phyloP scores from a whole-genome alignment of 2,888 invertebrate genomes.

The Drosophila borborema region DNA sequence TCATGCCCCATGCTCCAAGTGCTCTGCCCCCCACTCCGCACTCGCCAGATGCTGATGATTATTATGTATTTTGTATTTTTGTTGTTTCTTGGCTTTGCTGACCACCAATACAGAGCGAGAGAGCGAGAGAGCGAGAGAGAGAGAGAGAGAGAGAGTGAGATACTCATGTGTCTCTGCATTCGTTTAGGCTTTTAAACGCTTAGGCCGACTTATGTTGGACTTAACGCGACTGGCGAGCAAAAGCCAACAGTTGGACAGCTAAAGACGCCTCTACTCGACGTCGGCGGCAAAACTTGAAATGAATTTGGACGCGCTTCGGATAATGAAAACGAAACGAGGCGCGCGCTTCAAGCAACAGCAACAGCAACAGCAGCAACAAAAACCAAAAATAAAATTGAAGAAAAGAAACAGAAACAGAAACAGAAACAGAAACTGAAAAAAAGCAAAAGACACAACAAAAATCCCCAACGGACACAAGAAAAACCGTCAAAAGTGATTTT shows the following conservation, averaged over 20 bases:
- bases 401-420: slow-evolving; percentile 20
- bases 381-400: background rate
- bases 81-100: slow-evolving; percentile 53
- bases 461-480: slow-evolving; percentile 66
- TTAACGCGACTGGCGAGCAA: slow-evolving; percentile 73
- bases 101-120: slow-evolving; percentile 34
- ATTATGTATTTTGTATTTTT: slow-evolving; percentile 70
- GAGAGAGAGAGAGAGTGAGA: slow-evolving; percentile 16
- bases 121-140: background rate
- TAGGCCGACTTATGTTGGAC: slow-evolving; percentile 76
- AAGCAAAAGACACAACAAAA: slow-evolving; percentile 20
- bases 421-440: slow-evolving; percentile 2
- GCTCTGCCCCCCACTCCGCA: background rate
- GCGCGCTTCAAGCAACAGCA: slow-evolving; percentile 56
- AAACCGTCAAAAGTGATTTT: slow-evolving; percentile 83
- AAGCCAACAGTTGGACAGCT: slow-evolving; percentile 75
- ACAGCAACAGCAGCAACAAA: slow-evolving; percentile 25
- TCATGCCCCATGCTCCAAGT: slow-evolving; percentile 14
- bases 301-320: slow-evolving; percentile 76
- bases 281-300: slow-evolving; percentile 76
- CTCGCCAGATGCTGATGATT: slow-evolving; percentile 59
- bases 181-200: slow-evolving; percentile 80
- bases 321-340: slow-evolving; percentile 79
- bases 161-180: slow-evolving; percentile 62
- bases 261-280: slow-evolving; percentile 69